Conservation (phyloP, 2,797 vertebrate species). For the Aeoliscus strigatus region DNA sequence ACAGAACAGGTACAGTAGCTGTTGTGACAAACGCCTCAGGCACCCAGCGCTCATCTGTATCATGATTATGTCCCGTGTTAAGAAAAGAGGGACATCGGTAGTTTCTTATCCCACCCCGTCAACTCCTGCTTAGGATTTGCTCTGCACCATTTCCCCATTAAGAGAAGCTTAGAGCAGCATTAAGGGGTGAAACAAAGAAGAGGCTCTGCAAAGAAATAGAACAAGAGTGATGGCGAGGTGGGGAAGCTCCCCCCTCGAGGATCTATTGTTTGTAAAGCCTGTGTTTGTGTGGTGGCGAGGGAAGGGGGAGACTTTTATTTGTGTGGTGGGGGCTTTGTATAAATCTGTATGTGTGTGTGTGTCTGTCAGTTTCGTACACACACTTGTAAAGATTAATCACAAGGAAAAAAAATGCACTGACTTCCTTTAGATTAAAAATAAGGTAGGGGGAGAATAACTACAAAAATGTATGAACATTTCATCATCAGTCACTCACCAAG, state of each 20-base stretch:
- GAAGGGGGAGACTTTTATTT: slow-evolving; percentile 4
- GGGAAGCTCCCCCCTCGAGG: slow-evolving; percentile 31
- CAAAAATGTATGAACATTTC: too few species aligned
- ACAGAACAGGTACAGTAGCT: too few species aligned
- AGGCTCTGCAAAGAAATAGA: slow-evolving; percentile 42
- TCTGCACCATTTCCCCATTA: slow-evolving; percentile 69
- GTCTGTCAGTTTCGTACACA: not conserved
- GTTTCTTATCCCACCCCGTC: slow-evolving; percentile 57
- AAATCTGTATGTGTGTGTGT: slow-evolving; percentile 1
- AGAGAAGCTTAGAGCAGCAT: slow-evolving; percentile 67
- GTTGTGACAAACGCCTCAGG: too few species aligned
- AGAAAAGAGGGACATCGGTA: slow-evolving; percentile 18
- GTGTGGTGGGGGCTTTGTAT: not conserved
- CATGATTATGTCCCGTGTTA: slow-evolving; percentile 15
- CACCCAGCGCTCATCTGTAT: not conserved
- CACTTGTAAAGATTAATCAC: not conserved
- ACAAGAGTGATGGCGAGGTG: slow-evolving; percentile 37
- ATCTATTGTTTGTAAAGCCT: slow-evolving; percentile 42
- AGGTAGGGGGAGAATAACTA: too few species aligned
- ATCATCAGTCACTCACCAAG: too few species aligned
- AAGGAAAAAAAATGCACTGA: slow-evolving; percentile 3
- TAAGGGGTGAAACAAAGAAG: slow-evolving; percentile 61
- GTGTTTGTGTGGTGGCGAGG: slow-evolving; percentile 7
- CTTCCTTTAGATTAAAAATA: too few species aligned
- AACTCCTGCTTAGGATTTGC: slow-evolving; percentile 67